Percentiles rank a stretch among this genome's conserved stretches.
These are phyloP conservation scores for Merluccius polli DNA, from an alignment of 2,797 vertebrate genomes.

Conservation along the genomic window DNA sequence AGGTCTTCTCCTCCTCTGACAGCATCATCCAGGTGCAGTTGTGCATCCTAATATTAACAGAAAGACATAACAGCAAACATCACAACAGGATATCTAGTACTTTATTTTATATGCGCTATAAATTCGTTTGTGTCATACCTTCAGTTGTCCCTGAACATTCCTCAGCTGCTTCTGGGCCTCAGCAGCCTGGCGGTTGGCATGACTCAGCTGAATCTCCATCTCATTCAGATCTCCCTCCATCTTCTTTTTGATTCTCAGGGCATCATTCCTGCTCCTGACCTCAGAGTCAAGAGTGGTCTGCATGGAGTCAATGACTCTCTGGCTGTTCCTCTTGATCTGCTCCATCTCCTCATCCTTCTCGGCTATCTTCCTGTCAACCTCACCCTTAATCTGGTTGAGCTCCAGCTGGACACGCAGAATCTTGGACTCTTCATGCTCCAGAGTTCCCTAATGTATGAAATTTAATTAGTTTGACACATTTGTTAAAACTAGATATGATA, in stretches of 20 bases:
- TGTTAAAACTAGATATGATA: not conserved
- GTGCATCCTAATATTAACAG: not conserved
- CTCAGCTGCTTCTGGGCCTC: conserved; percentile 86
- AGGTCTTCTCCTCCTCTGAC: conserved; percentile 78
- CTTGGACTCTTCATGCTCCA: conserved; percentile 86
- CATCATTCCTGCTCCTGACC: conserved; percentile 84
- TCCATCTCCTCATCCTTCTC: conserved; percentile 90
- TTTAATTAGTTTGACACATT: not conserved
- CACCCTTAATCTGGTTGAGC: conserved; percentile 82
- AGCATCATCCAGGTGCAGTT: conserved; percentile 75
- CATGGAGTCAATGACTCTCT: conserved; percentile 76
- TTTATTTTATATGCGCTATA: not conserved
- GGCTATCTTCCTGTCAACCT: conserved; percentile 79
- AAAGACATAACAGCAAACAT: not conserved
- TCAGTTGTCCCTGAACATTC: conserved; percentile 78
- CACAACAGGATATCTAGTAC: not conserved
- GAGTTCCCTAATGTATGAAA: conserved; percentile 70
- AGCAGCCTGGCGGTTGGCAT: conserved; percentile 78
- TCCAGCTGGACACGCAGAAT: conserved; percentile 83
- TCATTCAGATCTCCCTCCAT: conserved; percentile 85
- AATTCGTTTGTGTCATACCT: conserved; percentile 71
- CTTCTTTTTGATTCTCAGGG: conserved; percentile 87
- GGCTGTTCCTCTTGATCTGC: conserved; percentile 84
- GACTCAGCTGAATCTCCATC: conserved; percentile 86
- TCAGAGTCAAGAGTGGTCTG: conserved; percentile 82